phyloP scores from a whole-genome alignment of 2,113 vertebrate species.

The Suricata suricatta region DNA sequence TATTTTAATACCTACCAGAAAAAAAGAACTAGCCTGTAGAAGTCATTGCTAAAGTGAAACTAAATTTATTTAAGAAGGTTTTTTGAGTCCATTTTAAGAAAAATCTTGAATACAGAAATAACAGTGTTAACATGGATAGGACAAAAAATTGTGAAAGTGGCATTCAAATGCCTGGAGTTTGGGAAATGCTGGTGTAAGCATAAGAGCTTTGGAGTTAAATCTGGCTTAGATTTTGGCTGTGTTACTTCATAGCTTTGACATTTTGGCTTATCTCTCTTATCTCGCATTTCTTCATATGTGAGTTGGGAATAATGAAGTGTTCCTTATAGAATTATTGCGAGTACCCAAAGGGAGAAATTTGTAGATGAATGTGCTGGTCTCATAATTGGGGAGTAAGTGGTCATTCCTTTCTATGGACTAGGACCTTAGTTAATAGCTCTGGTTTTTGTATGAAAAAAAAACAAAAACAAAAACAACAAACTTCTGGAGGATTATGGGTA shows the following conservation, averaged over 20 bases:
- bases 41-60: background rate
- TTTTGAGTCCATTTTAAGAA: background rate
- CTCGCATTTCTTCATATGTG: background rate
- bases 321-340: background rate
- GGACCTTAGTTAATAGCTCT: background rate
- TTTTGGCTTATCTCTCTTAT: background rate
- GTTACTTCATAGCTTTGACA: background rate
- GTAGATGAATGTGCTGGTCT: background rate
- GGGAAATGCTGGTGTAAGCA: background rate
- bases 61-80: slow-evolving; percentile 5
- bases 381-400: background rate
- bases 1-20: background rate
- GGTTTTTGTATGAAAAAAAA: background rate
- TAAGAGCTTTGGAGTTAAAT: background rate
- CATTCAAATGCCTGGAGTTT: background rate
- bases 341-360: background rate
- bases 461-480: background rate
- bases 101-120: background rate
- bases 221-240: background rate
- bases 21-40: background rate
- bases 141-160: background rate
- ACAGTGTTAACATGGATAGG: background rate
- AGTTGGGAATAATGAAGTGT: background rate
- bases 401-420: background rate
- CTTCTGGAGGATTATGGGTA: background rate